Percentiles rank a stretch among this genome's conserved stretches.
Conservation (phyloP, 2,888 invertebrate genomes). For the Cantharis rustica region DNA sequence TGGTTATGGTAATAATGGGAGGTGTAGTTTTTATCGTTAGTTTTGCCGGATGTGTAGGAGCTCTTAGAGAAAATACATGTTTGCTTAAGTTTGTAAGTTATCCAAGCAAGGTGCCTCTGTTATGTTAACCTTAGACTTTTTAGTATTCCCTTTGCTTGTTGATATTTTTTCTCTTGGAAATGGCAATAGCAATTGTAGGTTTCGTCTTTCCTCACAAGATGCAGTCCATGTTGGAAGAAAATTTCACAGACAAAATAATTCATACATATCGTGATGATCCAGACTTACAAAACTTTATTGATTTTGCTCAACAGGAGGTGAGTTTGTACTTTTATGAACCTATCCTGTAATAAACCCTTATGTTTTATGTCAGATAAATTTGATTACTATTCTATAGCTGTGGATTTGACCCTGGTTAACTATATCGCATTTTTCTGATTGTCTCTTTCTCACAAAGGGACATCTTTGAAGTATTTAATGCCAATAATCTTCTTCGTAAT, state of each 20-base stretch:
- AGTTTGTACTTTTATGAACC: constrained; percentile 30
- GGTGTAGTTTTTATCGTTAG: constrained; percentile 91
- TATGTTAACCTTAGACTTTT: constrained; percentile 45
- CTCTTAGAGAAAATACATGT: constrained; percentile 88
- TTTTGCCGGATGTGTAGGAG: constrained; percentile 92
- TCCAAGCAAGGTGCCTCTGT: neutral
- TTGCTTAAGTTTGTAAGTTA: constrained; percentile 85
- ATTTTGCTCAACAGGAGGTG: constrained; percentile 92
- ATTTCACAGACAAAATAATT: constrained; percentile 89
- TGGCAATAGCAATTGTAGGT: constrained; percentile 89
- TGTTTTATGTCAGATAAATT: neutral
- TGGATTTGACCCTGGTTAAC: no score
- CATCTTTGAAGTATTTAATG: no score
- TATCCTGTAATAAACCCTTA: neutral
- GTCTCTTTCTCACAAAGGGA: no score
- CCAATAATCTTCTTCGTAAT: no score
- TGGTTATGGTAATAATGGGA: constrained; percentile 88
- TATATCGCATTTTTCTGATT: no score
- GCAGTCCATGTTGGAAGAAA: constrained; percentile 81
- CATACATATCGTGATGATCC: constrained; percentile 92
- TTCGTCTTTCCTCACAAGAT: constrained; percentile 92
- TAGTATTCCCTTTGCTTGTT: constrained; percentile 90
- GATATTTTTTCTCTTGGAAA: constrained; percentile 87
- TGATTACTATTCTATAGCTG: no score
- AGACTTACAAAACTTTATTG: constrained; percentile 91